Evolutionary conservation across 2,888 invertebrate species (phyloP).

Genomic region (Hypomecis punctinalis): DNA sequence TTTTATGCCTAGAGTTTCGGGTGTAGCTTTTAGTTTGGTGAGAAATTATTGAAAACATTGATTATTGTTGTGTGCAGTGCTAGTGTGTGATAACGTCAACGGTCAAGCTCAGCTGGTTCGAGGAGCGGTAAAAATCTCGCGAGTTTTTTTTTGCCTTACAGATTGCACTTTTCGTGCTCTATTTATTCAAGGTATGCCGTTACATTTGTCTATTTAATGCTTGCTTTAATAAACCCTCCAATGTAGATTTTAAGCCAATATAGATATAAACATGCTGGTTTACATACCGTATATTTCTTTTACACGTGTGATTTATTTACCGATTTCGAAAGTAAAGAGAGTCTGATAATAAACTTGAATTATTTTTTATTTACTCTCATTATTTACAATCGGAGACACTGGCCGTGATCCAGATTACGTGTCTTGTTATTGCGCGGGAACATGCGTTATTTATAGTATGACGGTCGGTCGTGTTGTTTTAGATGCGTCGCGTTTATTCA

Average conservation of each 20-base stretch:
- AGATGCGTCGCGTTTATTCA: slow-evolving; percentile 56
- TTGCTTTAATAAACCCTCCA: slow-evolving; percentile 14
- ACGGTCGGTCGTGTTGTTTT: slow-evolving; percentile 65
- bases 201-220: slow-evolving; percentile 56
- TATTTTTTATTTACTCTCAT: slow-evolving; percentile 55
- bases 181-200: slow-evolving; percentile 81
- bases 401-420: slow-evolving; percentile 83
- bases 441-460: slow-evolving; percentile 80
- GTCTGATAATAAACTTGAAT: slow-evolving; percentile 38
- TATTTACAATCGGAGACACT: slow-evolving; percentile 71
- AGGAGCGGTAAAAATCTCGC: slow-evolving; percentile 81
- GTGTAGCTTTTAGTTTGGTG: slow-evolving; percentile 1
- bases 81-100: slow-evolving; percentile 70
- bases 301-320: slow-evolving; percentile 36
- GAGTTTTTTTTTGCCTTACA: slow-evolving; percentile 74
- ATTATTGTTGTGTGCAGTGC: slow-evolving; percentile 32
- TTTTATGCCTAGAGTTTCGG: slow-evolving; percentile 10
- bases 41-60: slow-evolving; percentile 5
- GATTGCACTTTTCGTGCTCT: slow-evolving; percentile 78
- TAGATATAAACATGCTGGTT: background rate
- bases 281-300: background rate
- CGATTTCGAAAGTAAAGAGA: slow-evolving; percentile 15
- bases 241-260: background rate
- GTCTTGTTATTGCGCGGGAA: slow-evolving; percentile 81
- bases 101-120: slow-evolving; percentile 82